Conservation (phyloP, 2,113 vertebrate genomes). For the Lepidothrix coronata region DNA sequence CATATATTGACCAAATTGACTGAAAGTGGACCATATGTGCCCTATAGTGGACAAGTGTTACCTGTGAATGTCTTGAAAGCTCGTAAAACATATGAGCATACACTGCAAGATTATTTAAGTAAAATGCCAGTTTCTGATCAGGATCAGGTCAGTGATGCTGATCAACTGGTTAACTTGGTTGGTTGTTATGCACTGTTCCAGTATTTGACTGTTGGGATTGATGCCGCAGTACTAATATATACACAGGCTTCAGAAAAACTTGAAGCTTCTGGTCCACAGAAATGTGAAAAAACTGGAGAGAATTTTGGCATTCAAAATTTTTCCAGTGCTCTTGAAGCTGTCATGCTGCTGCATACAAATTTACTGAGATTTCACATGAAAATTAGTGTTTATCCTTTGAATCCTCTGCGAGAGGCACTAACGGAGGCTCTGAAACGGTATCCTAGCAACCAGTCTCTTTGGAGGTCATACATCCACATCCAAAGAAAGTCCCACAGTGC, state of each 20-base stretch:
- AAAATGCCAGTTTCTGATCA: background rate
- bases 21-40: slow-evolving; percentile 69
- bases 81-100: slow-evolving; percentile 83
- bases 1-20: slow-evolving; percentile 80
- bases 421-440: slow-evolving; percentile 77
- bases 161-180: slow-evolving; percentile 71
- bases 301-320: background rate
- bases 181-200: slow-evolving; percentile 91
- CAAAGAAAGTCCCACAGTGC: slow-evolving; percentile 86
- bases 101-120: slow-evolving; percentile 66
- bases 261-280: slow-evolving; percentile 5
- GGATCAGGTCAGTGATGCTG: background rate
- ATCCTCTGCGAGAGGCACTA: slow-evolving; percentile 80
- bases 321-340: slow-evolving; percentile 70
- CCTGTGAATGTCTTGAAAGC: slow-evolving; percentile 85
- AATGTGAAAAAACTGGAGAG: background rate
- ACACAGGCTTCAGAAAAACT: slow-evolving; percentile 73
- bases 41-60: slow-evolving; percentile 68
- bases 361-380: slow-evolving; percentile 83
- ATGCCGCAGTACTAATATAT: slow-evolving; percentile 79
- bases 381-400: slow-evolving; percentile 79
- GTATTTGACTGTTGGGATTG: slow-evolving; percentile 87
- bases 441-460: slow-evolving; percentile 81
- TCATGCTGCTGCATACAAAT: slow-evolving; percentile 81
- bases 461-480: slow-evolving; percentile 84